Percentiles rank a stretch among this genome's conserved stretches.
These are phyloP conservation scores for Montipora capitata DNA, from an alignment of 92 coral and sea anemone genomes.

Conservation along the genomic window DNA sequence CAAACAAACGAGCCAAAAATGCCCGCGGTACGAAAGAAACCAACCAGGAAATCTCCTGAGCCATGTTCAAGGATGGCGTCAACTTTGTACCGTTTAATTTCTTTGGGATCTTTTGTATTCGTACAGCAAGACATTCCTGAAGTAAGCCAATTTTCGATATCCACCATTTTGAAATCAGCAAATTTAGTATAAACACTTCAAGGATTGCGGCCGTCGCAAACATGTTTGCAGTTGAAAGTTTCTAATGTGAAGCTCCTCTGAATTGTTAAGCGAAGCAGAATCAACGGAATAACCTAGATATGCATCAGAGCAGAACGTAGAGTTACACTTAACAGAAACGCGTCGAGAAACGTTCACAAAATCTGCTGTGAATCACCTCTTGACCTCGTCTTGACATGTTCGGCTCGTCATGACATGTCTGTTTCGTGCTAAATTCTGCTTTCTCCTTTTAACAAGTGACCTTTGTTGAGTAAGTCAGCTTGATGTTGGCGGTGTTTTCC, in stretches of 20 bases:
- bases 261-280: conserved; percentile 2
- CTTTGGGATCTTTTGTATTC: conserved; percentile 1
- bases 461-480: background rate
- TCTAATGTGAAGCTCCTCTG: background rate
- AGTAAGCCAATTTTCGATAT: background rate
- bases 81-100: conserved; percentile 19
- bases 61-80: conserved; percentile 13
- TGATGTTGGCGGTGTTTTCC: conserved; percentile 1
- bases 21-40: conserved; percentile 15
- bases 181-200: background rate
- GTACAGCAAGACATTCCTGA: background rate
- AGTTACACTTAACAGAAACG: conserved; percentile 15
- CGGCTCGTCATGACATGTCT: background rate
- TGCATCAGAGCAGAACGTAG: conserved; percentile 9
- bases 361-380: background rate
- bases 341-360: conserved; percentile 6
- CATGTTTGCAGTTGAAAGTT: too few relatives aligned
- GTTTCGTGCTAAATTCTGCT: conserved; percentile 17
- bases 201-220: too few relatives aligned
- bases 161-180: conserved; percentile 9
- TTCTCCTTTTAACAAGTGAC: conserved; percentile 18
- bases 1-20: conserved; percentile 22
- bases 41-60: conserved; percentile 22
- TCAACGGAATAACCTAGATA: too few relatives aligned
- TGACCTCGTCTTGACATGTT: conserved; percentile 14